These are phyloP conservation scores for Pherbina coryleti DNA, from an alignment of 2,888 invertebrate species.

Conservation along the genomic window DNA sequence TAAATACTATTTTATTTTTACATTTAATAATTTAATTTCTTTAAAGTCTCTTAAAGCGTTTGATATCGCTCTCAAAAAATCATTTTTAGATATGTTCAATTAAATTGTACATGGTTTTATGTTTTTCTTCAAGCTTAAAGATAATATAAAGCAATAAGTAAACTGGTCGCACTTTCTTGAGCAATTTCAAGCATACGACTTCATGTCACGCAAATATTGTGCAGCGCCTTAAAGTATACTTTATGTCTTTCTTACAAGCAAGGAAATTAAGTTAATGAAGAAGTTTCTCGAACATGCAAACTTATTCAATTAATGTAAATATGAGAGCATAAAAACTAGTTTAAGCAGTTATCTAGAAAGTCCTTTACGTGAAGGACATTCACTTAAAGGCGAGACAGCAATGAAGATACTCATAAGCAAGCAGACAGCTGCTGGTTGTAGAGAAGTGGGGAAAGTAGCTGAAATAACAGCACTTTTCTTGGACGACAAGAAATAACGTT, in stretches of 20 bases:
- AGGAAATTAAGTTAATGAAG: not conserved
- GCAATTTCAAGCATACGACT: not conserved
- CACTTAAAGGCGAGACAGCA: not conserved
- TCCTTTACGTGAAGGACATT: not conserved
- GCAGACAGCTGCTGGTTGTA: not conserved
- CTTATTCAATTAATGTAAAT: conserved; percentile 6
- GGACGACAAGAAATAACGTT: not conserved
- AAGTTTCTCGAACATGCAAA: not conserved
- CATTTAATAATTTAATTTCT: too few relatives aligned
- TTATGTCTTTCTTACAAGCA: not conserved
- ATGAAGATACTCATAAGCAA: not conserved
- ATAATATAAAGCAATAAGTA: too few relatives aligned
- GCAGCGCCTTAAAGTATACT: not conserved
- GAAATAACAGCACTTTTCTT: not conserved
- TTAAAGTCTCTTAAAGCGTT: too few relatives aligned
- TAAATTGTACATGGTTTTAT: too few relatives aligned
- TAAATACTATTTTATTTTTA: too few relatives aligned
- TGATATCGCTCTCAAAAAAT: too few relatives aligned
- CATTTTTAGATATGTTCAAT: too few relatives aligned
- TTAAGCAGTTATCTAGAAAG: not conserved
- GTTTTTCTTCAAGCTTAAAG: too few relatives aligned
- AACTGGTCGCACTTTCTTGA: too few relatives aligned
- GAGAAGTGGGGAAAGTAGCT: not conserved
- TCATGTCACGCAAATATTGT: not conserved
- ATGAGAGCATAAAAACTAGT: not conserved